Evolutionary conservation across 2,113 vertebrate genomes (phyloP), one percentile per base, ranked within the genome.

Genomic region (Rhipidura dahli): DNA sequence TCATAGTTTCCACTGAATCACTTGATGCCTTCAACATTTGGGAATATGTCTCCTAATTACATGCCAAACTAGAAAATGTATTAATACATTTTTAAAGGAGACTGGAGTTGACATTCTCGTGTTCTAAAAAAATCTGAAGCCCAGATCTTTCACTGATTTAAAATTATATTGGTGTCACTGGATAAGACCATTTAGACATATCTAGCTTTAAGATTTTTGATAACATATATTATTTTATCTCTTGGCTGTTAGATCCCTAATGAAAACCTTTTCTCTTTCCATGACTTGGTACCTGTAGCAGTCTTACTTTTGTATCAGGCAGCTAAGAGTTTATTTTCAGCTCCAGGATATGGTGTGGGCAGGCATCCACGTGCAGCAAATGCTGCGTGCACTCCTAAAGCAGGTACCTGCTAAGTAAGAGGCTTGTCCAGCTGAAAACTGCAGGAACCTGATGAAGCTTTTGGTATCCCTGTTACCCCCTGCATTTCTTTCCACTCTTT

Each of bases 351-450:
- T 0, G 0, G 27, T 40, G 28, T 56, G 17, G 60, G 39, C 22
- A 76, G 66, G 40, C 10, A 65, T 44, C 37, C 63, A 27, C 27
- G 16, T 31, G 26, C 33, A 84, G 42, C 1, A 7, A 95, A 40
- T 1, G 0, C 47, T 37, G 19, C 0, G 0, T 66, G 30, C 16
- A 18, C 27, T 63, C 47, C 47, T n/a, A 57, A 57, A 83, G 21
- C 33, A 22, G 15, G 7, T 90, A n/a, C 72, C 54, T 11, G 4
- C n/a, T 66, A 71, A 22, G n/a, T 63, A 53, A 56, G 60, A 73
- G 22, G 5, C 11, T 27, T 66, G 76, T 90, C 83, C 50, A 75
- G 35, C 15, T 24, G 17, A 69, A 93, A 90, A 44, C 68, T 56
- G 35, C 61, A 72, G 83, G 57, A 71, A 15, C 31, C 33, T 76